These are phyloP conservation scores for Mythimna albipuncta DNA, from an alignment of 2,888 invertebrate species.

Conservation along the genomic window DNA sequence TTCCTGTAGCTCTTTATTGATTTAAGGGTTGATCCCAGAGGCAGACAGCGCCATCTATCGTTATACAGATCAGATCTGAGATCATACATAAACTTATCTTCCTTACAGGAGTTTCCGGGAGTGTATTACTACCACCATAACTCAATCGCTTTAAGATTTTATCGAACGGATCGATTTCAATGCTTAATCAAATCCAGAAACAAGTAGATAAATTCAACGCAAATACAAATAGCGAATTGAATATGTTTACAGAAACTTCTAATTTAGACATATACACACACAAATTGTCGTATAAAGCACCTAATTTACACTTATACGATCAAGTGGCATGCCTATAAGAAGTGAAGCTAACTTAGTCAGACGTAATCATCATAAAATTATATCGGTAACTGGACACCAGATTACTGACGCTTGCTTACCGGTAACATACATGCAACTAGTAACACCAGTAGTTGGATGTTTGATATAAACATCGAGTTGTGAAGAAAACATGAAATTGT, in stretches of 20 bases:
- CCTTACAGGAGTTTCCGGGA: slow-evolving; percentile 39
- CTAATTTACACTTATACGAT: slow-evolving; percentile 46
- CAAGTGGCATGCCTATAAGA: slow-evolving; percentile 44
- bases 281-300: slow-evolving; percentile 12
- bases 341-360: slow-evolving; percentile 27
- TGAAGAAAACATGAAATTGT: neutral
- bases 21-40: slow-evolving; percentile 23
- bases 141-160: slow-evolving; percentile 29
- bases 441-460: slow-evolving; percentile 19
- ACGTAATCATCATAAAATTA: slow-evolving; percentile 56
- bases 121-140: slow-evolving; percentile 26
- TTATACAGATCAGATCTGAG: slow-evolving; percentile 35
- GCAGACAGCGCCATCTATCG: slow-evolving; percentile 40
- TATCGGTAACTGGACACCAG: slow-evolving; percentile 55
- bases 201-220: neutral
- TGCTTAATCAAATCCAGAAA: neutral
- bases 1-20: slow-evolving; percentile 27
- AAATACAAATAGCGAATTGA: neutral
- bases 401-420: slow-evolving; percentile 35
- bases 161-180: slow-evolving; percentile 16
- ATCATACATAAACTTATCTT: slow-evolving; percentile 34
- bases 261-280: slow-evolving; percentile 28
- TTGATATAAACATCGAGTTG: slow-evolving; percentile 3
- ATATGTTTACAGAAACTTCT: neutral
- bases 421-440: slow-evolving; percentile 21